Percentiles rank a stretch among this genome's conserved stretches.
Evolutionary conservation across 2,113 vertebrate species (phyloP).

Genomic region (Bubo scandiacus): DNA sequence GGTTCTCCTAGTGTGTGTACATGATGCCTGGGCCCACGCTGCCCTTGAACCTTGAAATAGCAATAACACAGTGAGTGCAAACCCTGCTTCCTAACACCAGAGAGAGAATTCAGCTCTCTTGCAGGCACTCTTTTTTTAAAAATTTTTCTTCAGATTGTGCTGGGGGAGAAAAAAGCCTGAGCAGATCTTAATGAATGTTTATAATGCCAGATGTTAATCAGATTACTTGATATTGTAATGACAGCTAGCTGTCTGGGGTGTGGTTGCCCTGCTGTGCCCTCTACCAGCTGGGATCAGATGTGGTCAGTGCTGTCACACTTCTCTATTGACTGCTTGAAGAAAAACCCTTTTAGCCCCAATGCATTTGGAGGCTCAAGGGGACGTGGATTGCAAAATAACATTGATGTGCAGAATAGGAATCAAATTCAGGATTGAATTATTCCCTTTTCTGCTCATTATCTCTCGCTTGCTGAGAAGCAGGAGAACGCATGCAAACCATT

Average conservation of each 20-base stretch:
- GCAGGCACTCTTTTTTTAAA: background rate
- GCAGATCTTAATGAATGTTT: background rate
- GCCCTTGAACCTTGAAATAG: background rate
- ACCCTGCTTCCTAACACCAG: background rate
- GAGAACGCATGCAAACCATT: background rate
- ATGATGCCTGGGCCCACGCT: accelerated
- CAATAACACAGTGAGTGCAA: background rate
- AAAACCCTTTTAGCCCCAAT: background rate
- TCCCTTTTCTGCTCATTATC: background rate
- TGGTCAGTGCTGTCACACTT: background rate
- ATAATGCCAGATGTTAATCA: background rate
- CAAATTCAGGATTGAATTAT: background rate
- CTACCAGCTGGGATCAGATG: background rate
- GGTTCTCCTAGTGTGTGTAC: background rate
- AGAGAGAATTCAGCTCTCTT: background rate
- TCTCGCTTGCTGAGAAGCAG: background rate
- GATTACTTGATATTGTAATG: background rate
- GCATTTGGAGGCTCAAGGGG: background rate
- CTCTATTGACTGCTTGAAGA: background rate
- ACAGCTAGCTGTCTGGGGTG: background rate
- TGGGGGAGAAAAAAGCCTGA: background rate
- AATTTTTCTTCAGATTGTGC: background rate
- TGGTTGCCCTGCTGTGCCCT: background rate
- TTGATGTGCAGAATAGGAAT: background rate
- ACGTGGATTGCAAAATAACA: background rate